Percentiles rank a stretch among this genome's conserved stretches.
Conservation (phyloP, 2,888 invertebrate genomes). For the Zhuqinia jingwanae region DNA sequence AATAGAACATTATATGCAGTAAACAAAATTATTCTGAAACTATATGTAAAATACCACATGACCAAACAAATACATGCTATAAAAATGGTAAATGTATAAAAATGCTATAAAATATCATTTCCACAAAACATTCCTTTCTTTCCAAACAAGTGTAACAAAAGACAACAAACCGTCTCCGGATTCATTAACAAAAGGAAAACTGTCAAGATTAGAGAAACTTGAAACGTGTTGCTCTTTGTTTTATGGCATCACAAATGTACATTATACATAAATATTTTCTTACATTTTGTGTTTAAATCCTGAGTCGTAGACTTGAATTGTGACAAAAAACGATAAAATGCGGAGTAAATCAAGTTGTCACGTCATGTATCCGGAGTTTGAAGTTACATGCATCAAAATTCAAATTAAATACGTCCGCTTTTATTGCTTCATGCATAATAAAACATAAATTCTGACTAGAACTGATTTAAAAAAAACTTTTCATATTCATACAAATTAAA, state of each 20-base stretch:
- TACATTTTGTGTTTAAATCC: neutral
- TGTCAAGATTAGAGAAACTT: slow-evolving; percentile 12
- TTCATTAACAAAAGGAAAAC: slow-evolving; percentile 9
- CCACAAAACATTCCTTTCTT: neutral
- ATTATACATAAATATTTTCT: neutral
- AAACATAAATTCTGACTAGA: no score
- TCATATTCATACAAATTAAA: no score
- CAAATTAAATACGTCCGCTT: no score
- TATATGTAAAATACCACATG: no score
- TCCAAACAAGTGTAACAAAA: neutral
- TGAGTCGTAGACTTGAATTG: neutral
- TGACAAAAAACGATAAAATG: neutral
- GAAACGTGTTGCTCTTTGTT: neutral
- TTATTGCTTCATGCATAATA: no score
- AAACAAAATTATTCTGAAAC: no score
- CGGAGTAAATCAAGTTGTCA: neutral
- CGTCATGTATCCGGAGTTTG: neutral
- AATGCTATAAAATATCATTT: neutral
- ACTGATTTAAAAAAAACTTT: no score
- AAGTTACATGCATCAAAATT: no score
- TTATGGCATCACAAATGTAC: neutral
- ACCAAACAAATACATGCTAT: no score
- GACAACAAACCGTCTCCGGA: neutral
- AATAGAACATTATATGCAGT: no score
- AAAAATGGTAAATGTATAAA: neutral